These are phyloP conservation scores for Atta colombica DNA, from an alignment of 1,140 invertebrate species.

Conservation along the genomic window DNA sequence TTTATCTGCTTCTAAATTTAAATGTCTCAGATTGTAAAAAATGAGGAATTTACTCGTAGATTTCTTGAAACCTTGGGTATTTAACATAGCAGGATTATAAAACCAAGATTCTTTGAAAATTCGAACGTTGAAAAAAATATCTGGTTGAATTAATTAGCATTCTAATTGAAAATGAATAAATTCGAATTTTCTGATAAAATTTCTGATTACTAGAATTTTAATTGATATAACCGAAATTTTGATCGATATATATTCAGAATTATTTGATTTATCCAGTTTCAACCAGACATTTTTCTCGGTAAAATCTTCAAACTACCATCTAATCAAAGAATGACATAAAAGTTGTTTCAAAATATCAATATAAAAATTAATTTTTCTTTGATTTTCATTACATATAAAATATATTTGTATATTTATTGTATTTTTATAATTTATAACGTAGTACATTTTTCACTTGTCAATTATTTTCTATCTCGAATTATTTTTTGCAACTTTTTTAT, in stretches of 20 bases:
- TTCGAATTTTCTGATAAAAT: too few relatives aligned
- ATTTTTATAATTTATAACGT: neutral
- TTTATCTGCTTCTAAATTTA: conserved; percentile 23
- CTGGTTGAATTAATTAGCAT: too few relatives aligned
- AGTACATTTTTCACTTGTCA: neutral
- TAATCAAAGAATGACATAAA: neutral
- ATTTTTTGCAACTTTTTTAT: neutral
- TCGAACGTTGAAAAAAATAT: neutral
- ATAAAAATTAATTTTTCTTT: neutral
- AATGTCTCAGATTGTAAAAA: conserved; percentile 1
- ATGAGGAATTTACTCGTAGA: neutral
- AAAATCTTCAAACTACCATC: neutral
- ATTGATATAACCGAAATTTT: too few relatives aligned
- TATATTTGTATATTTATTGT: neutral
- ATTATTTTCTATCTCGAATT: neutral
- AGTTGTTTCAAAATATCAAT: neutral
- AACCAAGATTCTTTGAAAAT: neutral
- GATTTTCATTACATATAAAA: neutral
- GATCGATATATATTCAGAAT: too few relatives aligned
- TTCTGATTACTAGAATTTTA: too few relatives aligned
- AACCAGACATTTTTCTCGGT: too few relatives aligned
- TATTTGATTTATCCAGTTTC: too few relatives aligned
- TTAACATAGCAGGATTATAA: neutral
- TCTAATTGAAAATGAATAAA: too few relatives aligned
- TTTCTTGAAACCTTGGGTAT: neutral